Evolutionary conservation across 37 sponge, comb jelly and placozoan genomes (phyloP).

Genomic region (Agelas oroides): DNA sequence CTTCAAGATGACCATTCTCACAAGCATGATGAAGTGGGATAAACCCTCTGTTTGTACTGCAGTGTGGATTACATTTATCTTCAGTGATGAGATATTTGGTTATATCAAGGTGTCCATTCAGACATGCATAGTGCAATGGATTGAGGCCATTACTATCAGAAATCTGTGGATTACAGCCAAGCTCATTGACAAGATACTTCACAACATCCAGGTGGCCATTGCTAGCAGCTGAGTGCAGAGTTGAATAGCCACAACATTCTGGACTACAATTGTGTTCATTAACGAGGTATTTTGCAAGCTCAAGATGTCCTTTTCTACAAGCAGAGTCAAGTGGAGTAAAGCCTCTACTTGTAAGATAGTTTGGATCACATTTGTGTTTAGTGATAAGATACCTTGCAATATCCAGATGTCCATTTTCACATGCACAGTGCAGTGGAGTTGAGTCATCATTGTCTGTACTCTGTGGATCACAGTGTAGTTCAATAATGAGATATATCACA

Average conservation of each 20-base stretch:
- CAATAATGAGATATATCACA: constrained; percentile 7
- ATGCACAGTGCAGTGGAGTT: constrained; percentile 40
- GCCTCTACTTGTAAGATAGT: neutral
- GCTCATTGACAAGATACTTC: too few species aligned
- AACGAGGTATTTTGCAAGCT: constrained; percentile 22
- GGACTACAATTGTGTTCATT: constrained; percentile 28
- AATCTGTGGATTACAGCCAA: too few species aligned
- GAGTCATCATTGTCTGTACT: constrained; percentile 21
- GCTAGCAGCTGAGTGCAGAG: too few species aligned
- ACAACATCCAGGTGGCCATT: too few species aligned
- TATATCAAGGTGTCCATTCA: neutral
- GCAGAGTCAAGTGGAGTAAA: constrained; percentile 42
- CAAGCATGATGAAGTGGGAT: constrained; percentile 53
- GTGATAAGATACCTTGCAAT: neutral
- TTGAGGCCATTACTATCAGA: too few species aligned
- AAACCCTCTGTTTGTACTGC: constrained; percentile 15
- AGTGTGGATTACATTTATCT: too few species aligned
- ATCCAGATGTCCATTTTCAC: constrained; percentile 3
- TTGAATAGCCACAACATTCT: neutral
- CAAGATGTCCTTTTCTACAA: constrained; percentile 22
- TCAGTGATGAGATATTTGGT: neutral
- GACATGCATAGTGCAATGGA: too few species aligned
- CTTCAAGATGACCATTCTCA: constrained; percentile 33
- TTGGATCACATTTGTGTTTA: too few species aligned
- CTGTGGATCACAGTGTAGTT: neutral